Evolutionary conservation across 1,140 invertebrate species (phyloP), one percentile per base, ranked within the genome.

Genomic region (Drosophila cardini): DNA sequence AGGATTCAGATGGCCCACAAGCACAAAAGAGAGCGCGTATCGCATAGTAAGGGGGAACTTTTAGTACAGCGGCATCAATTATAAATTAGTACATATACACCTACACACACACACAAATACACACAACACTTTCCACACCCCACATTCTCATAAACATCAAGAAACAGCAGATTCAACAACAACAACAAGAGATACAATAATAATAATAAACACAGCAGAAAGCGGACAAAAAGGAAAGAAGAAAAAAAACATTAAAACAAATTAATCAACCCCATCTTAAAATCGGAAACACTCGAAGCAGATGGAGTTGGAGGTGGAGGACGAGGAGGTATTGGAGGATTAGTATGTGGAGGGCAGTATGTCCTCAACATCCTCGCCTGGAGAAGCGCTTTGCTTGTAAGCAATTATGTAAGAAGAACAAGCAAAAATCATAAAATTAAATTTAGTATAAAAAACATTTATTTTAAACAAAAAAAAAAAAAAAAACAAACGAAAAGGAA

Each of bases 1-100:
- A 95, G 26, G 94, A 95, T 52, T 73, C 72, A 57, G 92, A 91
- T 63, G 89, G 85, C 38, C 73, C 82, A 61, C 91, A 90, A 74
- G 76, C 83, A 78, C 90, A 91, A 76, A 92, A 92, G 70, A 91
- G 92, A 61, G 80, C 87, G 57, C 91, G 91, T 76, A 68, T 91
- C 64, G 90, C 71, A 92, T 92, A 92, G 90, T 91, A 78, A 76
- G 58, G 65, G 57, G 71, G 10, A 38, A 10, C 10, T 38, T 63
- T 32, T 30, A 78, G 58, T 48, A 75, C 58, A 67, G 75, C 72
- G 57, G 76, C 82, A 90, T 90, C 90, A 90, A 91, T 91, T 91
- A 91, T 90, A 69, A 89, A 79, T 73, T 80, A 85, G 78, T 78
- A 80, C 46, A 74, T 55, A 80, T 43, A 61, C 53, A 76, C 43